Conservation (phyloP, 2,888 invertebrate genomes). For the Teinopalpus imperialis region DNA sequence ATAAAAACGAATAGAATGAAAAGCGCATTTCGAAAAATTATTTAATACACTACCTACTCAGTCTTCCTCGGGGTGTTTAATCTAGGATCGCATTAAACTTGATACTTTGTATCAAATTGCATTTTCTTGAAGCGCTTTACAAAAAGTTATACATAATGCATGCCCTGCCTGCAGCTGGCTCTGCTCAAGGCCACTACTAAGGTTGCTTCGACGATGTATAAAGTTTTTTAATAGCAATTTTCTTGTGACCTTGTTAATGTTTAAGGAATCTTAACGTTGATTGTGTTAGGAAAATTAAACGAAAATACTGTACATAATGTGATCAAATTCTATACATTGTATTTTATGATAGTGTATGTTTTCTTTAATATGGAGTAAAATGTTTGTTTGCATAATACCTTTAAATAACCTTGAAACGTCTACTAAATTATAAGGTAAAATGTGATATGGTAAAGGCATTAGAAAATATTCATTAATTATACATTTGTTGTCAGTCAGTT, state of each 20-base stretch:
- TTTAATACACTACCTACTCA: conserved; percentile 35
- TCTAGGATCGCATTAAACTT: conserved; percentile 77
- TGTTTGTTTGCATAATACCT: too few species aligned
- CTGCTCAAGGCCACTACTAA: conserved; percentile 43
- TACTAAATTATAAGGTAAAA: too few species aligned
- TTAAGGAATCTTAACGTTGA: conserved; percentile 9
- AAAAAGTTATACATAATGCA: conserved; percentile 80
- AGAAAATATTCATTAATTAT: too few species aligned
- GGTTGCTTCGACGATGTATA: conserved; percentile 3
- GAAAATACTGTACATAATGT: not conserved
- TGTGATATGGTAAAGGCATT: too few species aligned
- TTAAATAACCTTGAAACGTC: too few species aligned
- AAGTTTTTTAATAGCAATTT: conserved; percentile 13
- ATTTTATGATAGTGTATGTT: too few species aligned
- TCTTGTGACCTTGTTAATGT: not conserved
- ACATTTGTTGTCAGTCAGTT: too few species aligned
- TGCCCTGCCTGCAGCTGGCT: conserved; percentile 68
- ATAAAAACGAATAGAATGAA: conserved; percentile 21
- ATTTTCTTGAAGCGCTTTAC: conserved; percentile 68
- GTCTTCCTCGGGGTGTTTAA: conserved; percentile 61
- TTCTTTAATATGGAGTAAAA: too few species aligned
- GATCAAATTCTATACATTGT: too few species aligned
- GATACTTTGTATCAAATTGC: conserved; percentile 80
- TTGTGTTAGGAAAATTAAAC: not conserved
- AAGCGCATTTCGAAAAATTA: conserved; percentile 29